Evolutionary conservation across 2,797 vertebrate genomes (phyloP), one percentile per base, ranked within the genome.

Genomic region (Pangasius djambal): DNA sequence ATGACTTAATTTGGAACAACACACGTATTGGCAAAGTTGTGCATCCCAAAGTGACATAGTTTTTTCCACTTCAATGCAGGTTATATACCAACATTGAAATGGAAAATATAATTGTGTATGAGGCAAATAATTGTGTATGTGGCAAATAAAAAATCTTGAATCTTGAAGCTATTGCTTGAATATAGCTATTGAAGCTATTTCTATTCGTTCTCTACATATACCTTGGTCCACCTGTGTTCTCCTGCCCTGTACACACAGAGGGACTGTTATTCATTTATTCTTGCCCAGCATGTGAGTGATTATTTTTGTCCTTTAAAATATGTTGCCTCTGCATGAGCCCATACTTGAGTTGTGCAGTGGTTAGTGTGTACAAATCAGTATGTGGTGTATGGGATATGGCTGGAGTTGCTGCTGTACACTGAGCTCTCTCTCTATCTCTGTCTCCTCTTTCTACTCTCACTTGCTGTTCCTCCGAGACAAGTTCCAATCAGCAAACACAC

Each of bases 361-460:
- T 88, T 72, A 31, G 9, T 88, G 61, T 79, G 50, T 86, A 85
- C 50, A 67, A 77, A 85, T 75, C 85, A 75, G 59, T 83, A 83
- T 25, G 85, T 89, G 74, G 57, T 81, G 52, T 86, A 48, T 28
- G 15, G 61, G 50, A 59, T 79, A 78, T 25, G 40, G 44, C 57
- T 83, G 61, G 83, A 57, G 70, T 75, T 72, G 59, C 79, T 69
- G 28, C 78, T 88, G 82, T 77, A 79, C 48, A 63, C 88, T 75
- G 85, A 89, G 86, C 57, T 89, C 91, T 92, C 92, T 94, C 83
- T 92, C 67, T 74, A 0, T 10, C 70, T 74, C 20, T 44, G 2
- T 74, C 92, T 91, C 86, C 92, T 91, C 86, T 92, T 90, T 88
- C 91, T 72, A 52, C 87, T 92, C 92, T 94, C 93, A 94, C 95